Conservation (phyloP, 2,113 vertebrate species). For the Xenopus tropicalis region UCB_Xtro_10.0 CM004446.2:58585001-58585500, state of each 20-base stretch:
- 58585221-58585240: conserved; percentile 78
- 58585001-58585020: too few species aligned
- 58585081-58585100: too few species aligned
- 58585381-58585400: conserved; percentile 73
- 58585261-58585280: conserved; percentile 71
- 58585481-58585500: background rate
- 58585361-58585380: conserved; percentile 77
- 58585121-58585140: too few species aligned
- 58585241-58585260: conserved; percentile 64
- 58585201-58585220: conserved; percentile 57
- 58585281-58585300: conserved; percentile 63
- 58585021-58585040: too few species aligned
- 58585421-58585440: conserved; percentile 72
- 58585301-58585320: conserved; percentile 62
- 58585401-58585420: conserved; percentile 66
- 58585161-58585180: too few species aligned
- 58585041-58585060: too few species aligned
- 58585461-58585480: conserved; percentile 68
- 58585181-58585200: background rate
- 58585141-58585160: too few species aligned
- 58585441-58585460: conserved; percentile 74
- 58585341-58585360: conserved; percentile 83
- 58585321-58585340: conserved; percentile 68
- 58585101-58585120: too few species aligned
- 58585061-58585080: too few species aligned